Conservation (phyloP, 2,113 vertebrate species). For the Jacana jacana region DNA sequence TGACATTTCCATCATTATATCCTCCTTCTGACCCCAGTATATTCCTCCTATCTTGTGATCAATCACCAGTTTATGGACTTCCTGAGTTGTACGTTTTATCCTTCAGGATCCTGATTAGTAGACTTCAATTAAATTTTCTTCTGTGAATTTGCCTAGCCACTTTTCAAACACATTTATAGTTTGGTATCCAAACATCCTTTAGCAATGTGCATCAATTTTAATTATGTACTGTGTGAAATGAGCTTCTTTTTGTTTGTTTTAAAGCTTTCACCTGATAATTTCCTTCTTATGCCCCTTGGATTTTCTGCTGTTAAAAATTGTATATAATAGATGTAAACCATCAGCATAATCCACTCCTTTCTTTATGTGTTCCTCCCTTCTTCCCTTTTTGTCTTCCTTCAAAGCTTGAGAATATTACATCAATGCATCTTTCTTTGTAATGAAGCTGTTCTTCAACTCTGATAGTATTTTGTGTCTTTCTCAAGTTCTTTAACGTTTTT, state of each 20-base stretch:
- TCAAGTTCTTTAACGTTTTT: background rate
- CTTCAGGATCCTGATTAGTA: background rate
- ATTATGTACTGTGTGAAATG: background rate
- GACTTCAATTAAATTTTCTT: background rate
- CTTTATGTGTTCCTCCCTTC: background rate
- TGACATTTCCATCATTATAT: background rate
- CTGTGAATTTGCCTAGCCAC: background rate
- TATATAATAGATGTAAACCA: background rate
- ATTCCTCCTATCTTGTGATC: background rate
- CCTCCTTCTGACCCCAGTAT: background rate
- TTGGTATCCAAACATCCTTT: background rate
- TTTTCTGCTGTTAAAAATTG: background rate
- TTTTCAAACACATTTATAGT: background rate
- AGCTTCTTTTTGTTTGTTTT: background rate
- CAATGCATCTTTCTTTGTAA: background rate
- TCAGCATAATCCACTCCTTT: background rate
- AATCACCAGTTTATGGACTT: background rate
- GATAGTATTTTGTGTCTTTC: background rate
- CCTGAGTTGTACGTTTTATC: background rate
- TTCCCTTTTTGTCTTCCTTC: background rate
- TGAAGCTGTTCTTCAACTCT: background rate
- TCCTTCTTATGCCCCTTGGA: background rate
- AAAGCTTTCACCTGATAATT: background rate
- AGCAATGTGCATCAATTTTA: background rate
- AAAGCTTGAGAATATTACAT: background rate